A percentile compares a stretch with the other conserved stretches of the same genome.
These are phyloP conservation scores for Neodiprion fabricii DNA, from an alignment of 1,140 invertebrate genomes.

Conservation along the genomic window DNA sequence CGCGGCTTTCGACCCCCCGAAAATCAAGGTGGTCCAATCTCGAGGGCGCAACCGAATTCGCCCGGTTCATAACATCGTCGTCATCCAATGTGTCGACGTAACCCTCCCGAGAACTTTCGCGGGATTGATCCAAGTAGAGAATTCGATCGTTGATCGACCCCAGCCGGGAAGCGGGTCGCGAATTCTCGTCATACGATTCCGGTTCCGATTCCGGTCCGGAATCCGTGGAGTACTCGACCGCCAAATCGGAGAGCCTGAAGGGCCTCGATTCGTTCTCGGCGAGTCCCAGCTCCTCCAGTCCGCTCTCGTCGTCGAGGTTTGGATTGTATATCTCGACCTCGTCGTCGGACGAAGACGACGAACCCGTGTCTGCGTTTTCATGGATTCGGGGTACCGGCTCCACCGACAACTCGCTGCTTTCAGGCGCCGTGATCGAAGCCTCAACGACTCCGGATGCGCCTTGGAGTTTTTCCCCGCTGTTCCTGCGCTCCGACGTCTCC, in stretches of 20 bases:
- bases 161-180: constrained; percentile 48
- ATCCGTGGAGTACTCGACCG: constrained; percentile 51
- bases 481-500: constrained; percentile 29
- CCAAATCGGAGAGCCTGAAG: constrained; percentile 52
- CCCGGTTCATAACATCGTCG: constrained; percentile 26
- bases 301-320: constrained; percentile 39
- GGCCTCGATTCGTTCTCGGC: constrained; percentile 41
- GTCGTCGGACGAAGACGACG: constrained; percentile 22
- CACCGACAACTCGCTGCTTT: constrained; percentile 11
- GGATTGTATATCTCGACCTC: constrained; percentile 35
- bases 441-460: constrained; percentile 8
- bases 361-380: constrained; percentile 12
- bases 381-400: constrained; percentile 19
- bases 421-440: not conserved
- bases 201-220: constrained; percentile 57
- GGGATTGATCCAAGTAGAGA: constrained; percentile 42
- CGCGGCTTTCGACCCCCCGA: not conserved
- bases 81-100: constrained; percentile 34
- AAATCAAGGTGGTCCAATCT: not conserved
- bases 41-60: not conserved
- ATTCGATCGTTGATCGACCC: constrained; percentile 46
- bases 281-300: constrained; percentile 38
- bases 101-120: constrained; percentile 45
- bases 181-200: constrained; percentile 54
- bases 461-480: constrained; percentile 20